A percentile compares a stretch with the other conserved stretches of the same genome.
Conservation (phyloP, 2,888 invertebrate species). For the Sarcophaga variegata region DNA sequence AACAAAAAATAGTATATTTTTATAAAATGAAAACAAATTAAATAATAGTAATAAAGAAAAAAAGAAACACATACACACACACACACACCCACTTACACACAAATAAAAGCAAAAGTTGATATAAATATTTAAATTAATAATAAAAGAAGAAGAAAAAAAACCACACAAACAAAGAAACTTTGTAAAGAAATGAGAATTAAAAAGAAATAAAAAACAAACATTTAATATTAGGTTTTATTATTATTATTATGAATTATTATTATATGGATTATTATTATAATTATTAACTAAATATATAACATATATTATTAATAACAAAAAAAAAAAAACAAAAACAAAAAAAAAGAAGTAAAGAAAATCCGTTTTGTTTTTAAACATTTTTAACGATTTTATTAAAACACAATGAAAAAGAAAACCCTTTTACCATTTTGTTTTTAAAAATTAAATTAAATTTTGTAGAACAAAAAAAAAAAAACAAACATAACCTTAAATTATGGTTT, state of each 20-base stretch:
- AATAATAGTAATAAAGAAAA: constrained; percentile 33
- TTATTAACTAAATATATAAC: constrained; percentile 59
- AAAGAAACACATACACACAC: constrained; percentile 36
- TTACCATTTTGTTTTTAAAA: background rate
- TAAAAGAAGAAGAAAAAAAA: constrained; percentile 19
- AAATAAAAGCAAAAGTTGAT: constrained; percentile 48
- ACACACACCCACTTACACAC: constrained; percentile 17
- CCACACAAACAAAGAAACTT: constrained; percentile 25
- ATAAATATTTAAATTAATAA: constrained; percentile 2
- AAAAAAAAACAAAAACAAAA: too few relatives aligned
- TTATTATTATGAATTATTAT: constrained; percentile 32
- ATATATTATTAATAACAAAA: constrained; percentile 38
- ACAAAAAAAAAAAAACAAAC: too few relatives aligned
- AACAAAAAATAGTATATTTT: constrained; percentile 59
- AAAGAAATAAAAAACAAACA: constrained; percentile 18
- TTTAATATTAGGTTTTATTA: constrained; percentile 60
- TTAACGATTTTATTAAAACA: constrained; percentile 51
- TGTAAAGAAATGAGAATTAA: constrained; percentile 53
- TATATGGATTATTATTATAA: constrained; percentile 2
- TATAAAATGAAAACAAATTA: constrained; percentile 52
- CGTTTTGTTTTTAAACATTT: constrained; percentile 50
- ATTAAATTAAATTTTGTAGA: background rate
- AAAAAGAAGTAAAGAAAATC: background rate
- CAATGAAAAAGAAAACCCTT: background rate
- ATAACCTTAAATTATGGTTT: too few relatives aligned